Percentiles rank a stretch among this genome's conserved stretches.
These are phyloP conservation scores for Pseudococcus longispinus DNA, from an alignment of 2,888 invertebrate species.

Conservation along the genomic window DNA sequence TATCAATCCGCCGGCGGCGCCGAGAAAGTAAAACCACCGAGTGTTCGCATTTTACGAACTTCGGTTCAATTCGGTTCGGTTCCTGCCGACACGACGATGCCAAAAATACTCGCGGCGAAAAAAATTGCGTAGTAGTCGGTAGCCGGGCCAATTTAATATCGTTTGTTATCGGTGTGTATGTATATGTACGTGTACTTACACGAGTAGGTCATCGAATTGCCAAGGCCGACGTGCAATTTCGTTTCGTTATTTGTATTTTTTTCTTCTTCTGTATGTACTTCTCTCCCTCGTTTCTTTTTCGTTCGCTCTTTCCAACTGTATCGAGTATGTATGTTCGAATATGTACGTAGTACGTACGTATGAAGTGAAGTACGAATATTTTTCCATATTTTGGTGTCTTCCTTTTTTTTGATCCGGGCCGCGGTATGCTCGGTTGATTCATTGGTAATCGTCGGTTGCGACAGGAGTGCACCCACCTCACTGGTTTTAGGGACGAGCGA, in stretches of 20 bases:
- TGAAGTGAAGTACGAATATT: too few species aligned
- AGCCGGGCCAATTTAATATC: not conserved
- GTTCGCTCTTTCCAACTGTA: too few species aligned
- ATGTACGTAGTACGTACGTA: too few species aligned
- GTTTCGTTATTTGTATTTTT: not conserved
- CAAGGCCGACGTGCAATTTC: conserved; percentile 4
- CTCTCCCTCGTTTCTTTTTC: too few species aligned
- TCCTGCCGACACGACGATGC: not conserved
- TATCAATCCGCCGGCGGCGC: not conserved
- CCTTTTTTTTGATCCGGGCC: too few species aligned
- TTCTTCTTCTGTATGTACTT: too few species aligned
- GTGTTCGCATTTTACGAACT: not conserved
- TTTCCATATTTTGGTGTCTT: too few species aligned
- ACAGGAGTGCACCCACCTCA: too few species aligned
- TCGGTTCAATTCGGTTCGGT: not conserved
- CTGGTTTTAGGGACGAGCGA: too few species aligned
- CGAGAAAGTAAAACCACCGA: not conserved
- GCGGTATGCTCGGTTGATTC: too few species aligned
- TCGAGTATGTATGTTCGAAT: too few species aligned
- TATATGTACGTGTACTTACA: not conserved
- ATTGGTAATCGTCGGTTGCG: too few species aligned
- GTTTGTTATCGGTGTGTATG: not conserved
- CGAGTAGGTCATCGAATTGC: conserved; percentile 26
- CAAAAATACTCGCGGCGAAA: not conserved
- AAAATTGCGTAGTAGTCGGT: not conserved